Evolutionary conservation across 2,888 invertebrate genomes (phyloP), one percentile per base, ranked within the genome.

Genomic region (Perizoma affinitatum): DNA sequence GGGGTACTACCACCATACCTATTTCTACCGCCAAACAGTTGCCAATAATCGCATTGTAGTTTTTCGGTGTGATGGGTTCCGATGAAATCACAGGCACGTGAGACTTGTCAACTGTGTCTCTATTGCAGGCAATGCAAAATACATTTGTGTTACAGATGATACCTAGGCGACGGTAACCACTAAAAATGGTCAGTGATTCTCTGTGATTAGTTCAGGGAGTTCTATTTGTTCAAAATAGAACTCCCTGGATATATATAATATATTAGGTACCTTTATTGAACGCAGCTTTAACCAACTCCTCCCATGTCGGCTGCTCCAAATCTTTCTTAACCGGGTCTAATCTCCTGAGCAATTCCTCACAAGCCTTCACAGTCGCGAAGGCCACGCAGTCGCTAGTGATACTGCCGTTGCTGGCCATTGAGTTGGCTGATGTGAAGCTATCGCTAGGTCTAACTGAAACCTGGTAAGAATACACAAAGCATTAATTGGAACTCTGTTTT

Each of bases 371-470:
- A 0, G 93, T 87, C 1, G 94, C 95, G 87, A 93, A 83, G 60
- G 94, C 93, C 3, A 94, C 88, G n/a, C 93, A 86, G 79, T 97
- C 97, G 70, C 96, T 96, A 0, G 95, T 94, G 0, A 95, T 78
- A 73, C 96, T 95, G 0, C 95, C 96, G 10, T 95, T 96, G 5
- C 95, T 95, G 0, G 93, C 93, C 68, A 90, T 86, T 7, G 94
- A 84, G 78, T 97, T 97, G 0, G 96, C 95, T 0, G 95, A 91
- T 4, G 93, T 89, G 47, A 96, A 84, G 61, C 88, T 95, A 69
- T 95, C 94, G n/a, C 94, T 94, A 0, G 95, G 94, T 71, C 95
- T 95, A 0, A 97, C 93, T 0, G 87, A 87, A 5, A 68, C 52
- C 68, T 68, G 46, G 1, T 43, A 46, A 38, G 7, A 22, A 22